Conservation (phyloP, 2,113 vertebrate species). For the Sceloporus tristichus region DNA sequence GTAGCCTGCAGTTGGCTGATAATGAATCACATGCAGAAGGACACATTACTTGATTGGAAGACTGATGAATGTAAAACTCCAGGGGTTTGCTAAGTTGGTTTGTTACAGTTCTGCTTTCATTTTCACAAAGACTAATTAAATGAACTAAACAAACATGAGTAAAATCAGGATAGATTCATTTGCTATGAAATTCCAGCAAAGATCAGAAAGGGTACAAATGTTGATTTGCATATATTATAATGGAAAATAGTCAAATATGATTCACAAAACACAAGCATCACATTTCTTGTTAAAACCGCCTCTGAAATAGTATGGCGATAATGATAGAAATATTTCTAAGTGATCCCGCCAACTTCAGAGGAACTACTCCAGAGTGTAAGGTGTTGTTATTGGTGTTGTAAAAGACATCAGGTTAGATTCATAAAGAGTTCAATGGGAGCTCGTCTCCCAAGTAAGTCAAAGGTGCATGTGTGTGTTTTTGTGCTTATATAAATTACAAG, state of each 20-base stretch:
- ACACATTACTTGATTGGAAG: conserved; percentile 27
- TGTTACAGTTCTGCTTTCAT: conserved; percentile 27
- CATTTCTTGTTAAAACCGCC: neutral
- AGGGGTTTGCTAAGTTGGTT: conserved; percentile 36
- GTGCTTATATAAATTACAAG: neutral
- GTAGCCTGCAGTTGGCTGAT: conserved; percentile 47
- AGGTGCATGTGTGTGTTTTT: neutral
- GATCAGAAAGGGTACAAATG: conserved; percentile 30
- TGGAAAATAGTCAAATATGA: conserved; percentile 8
- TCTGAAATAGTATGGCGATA: neutral
- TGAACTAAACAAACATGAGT: conserved; percentile 34
- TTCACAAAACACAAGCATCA: neutral
- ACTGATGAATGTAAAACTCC: conserved; percentile 34
- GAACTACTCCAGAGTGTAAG: neutral
- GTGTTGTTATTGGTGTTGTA: neutral
- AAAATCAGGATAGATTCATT: conserved; percentile 41
- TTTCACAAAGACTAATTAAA: conserved; percentile 46
- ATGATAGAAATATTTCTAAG: neutral
- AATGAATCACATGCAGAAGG: conserved; percentile 41
- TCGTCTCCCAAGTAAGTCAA: neutral
- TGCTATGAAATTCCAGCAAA: conserved; percentile 23
- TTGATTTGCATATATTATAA: conserved; percentile 14
- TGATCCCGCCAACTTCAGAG: neutral
- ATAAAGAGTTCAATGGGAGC: neutral
- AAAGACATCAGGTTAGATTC: neutral